Percentiles rank a stretch among this genome's conserved stretches.
Conservation (phyloP, 1,140 invertebrate species). For the Mactra quadrangularis region DNA sequence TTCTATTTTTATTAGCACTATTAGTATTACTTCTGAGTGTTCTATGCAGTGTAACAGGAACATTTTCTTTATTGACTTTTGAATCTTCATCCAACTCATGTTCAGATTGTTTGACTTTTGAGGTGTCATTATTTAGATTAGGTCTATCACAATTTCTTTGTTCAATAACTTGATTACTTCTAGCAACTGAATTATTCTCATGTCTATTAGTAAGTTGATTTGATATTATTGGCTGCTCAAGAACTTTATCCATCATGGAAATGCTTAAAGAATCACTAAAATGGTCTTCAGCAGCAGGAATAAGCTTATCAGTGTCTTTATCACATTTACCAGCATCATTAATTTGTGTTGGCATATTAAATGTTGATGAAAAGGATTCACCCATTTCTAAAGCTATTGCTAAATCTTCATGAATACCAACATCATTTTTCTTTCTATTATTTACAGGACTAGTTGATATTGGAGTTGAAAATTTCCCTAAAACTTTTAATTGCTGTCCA, state of each 20-base stretch:
- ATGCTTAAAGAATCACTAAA: constrained; percentile 72
- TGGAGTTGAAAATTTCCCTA: constrained; percentile 50
- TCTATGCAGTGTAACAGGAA: too few relatives aligned
- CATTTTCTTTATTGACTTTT: neutral
- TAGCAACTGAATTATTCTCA: too few relatives aligned
- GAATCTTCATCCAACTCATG: too few relatives aligned
- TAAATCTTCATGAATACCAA: constrained; percentile 59
- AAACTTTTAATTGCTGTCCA: constrained; percentile 22
- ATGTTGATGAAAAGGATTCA: constrained; percentile 61
- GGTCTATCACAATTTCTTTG: too few relatives aligned
- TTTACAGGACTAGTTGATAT: neutral
- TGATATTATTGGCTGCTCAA: constrained; percentile 31
- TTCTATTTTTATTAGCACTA: neutral
- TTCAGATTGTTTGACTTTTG: too few relatives aligned
- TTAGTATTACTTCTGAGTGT: neutral
- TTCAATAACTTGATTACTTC: too few relatives aligned
- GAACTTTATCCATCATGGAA: constrained; percentile 73
- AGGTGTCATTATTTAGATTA: too few relatives aligned
- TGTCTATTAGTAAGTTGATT: too few relatives aligned
- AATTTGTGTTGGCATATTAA: constrained; percentile 30
- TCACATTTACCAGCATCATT: neutral
- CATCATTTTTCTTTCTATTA: neutral
- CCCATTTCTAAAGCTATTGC: constrained; percentile 62
- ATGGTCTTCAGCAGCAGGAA: constrained; percentile 11
- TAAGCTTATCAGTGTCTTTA: neutral